Evolutionary conservation across 2,888 invertebrate genomes (phyloP), one percentile per base, ranked within the genome.

Genomic region (Caenorhabditis sinica): DNA sequence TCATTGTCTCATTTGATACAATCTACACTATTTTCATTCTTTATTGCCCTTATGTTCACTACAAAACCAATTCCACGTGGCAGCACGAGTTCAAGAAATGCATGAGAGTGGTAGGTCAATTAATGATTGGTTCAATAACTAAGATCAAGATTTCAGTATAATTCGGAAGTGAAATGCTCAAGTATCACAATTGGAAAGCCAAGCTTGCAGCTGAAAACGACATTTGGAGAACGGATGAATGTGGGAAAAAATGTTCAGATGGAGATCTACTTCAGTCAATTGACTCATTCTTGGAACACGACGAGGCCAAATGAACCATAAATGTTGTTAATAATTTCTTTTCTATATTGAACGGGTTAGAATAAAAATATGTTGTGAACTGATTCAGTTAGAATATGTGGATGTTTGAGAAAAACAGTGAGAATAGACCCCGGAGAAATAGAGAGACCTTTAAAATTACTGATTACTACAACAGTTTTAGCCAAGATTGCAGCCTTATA

Each of bases 31-130:
- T 76, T 25, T 76, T 60, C 51, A 69, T 61, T 23, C 68, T 76
- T 33, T 68, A 69, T 25, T 28, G 58, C 17, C 76, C 76, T 6
- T 76, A 76, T 49, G 25, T 76, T 49, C 76, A 76, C 13, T 76
- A 76, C 51, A 76, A 76, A 51, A 51, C 68, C 61, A 76, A 76
- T 49, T 11, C 76, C 68, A 76, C 76, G 60, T 76, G 76, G 76
- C 76, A 76, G 25, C 68, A 61, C 20, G 76, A 76, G 23, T 76
- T 76, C 68, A 68, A 76, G n/a, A 76, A 69, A 36, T 76, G 76
- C 28, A 61, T 76, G 68, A 68, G 60, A 23, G 13, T 69, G 45
- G 76, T 68, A 17, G 20, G 76, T 40, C 17, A 6, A 17, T 0
- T 2, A 15, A 13, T 25, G 17, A 25, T 11, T 28, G 28, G 11